These are phyloP conservation scores for Suricata suricatta DNA, from an alignment of 2,113 vertebrate genomes.

Conservation along the genomic window DNA sequence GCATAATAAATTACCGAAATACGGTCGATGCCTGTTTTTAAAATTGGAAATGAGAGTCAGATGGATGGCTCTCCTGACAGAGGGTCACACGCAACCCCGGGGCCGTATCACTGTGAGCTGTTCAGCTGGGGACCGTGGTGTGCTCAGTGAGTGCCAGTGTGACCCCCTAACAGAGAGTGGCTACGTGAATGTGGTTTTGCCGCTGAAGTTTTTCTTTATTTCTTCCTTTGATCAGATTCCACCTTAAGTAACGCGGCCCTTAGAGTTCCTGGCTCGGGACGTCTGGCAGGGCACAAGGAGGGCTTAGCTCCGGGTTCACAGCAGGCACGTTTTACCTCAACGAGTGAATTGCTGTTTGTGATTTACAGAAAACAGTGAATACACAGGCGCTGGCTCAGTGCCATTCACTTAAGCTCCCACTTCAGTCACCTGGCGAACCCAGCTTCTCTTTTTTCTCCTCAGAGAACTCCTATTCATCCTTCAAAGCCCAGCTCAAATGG, in stretches of 20 bases:
- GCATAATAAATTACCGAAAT: background rate
- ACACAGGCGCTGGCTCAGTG: background rate
- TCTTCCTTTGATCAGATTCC: background rate
- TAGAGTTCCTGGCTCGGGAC: background rate
- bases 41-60: background rate
- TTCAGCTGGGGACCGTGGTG: fast-evolving
- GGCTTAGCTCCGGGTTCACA: background rate
- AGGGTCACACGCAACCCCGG: background rate
- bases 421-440: background rate
- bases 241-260: background rate
- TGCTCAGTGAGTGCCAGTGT: background rate
- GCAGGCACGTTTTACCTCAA: background rate
- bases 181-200: background rate
- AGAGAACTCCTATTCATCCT: background rate
- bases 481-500: background rate
- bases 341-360: background rate
- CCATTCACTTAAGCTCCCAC: background rate
- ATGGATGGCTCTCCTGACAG: background rate
- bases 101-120: fast-evolving
- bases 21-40: background rate
- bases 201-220: background rate
- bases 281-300: fast-evolving
- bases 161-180: background rate
- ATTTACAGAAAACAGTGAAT: background rate
- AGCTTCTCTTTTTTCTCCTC: background rate